phyloP scores from a whole-genome alignment of 1,140 invertebrate species.

The Lordiphosa stackelbergi region DNA sequence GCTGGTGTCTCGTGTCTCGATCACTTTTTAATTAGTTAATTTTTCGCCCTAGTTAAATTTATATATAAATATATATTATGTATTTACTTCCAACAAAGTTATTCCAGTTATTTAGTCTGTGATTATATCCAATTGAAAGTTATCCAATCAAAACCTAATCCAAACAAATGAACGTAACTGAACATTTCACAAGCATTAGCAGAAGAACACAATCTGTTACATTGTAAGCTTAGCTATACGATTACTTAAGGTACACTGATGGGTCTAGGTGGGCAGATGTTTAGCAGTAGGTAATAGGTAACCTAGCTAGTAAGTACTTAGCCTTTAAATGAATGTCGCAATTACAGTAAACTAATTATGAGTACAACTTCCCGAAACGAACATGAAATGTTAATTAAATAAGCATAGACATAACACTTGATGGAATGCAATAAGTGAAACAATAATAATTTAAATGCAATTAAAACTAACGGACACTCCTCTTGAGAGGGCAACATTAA shows the following conservation, averaged over 20 bases:
- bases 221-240: conserved; percentile 27
- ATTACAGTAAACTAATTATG: conserved; percentile 52
- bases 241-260: conserved; percentile 45
- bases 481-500: background rate
- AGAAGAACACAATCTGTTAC: conserved; percentile 41
- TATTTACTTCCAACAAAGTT: conserved; percentile 52
- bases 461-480: conserved; percentile 16
- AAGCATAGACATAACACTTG: conserved; percentile 30
- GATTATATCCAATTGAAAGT: conserved; percentile 57
- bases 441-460: conserved; percentile 61
- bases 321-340: conserved; percentile 51
- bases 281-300: conserved; percentile 70
- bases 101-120: conserved; percentile 71
- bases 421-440: conserved; percentile 49
- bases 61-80: conserved; percentile 21
- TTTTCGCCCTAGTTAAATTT: conserved; percentile 61
- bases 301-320: conserved; percentile 38
- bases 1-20: conserved; percentile 22
- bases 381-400: conserved; percentile 61
- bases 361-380: conserved; percentile 57
- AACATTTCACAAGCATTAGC: conserved; percentile 53
- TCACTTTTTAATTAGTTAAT: conserved; percentile 66
- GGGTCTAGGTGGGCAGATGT: conserved; percentile 63
- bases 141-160: conserved; percentile 42
- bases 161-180: conserved; percentile 48